Base-by-base conservation (phyloP, 2,797 vertebrate species). In the Trachurus trachurus region DNA sequence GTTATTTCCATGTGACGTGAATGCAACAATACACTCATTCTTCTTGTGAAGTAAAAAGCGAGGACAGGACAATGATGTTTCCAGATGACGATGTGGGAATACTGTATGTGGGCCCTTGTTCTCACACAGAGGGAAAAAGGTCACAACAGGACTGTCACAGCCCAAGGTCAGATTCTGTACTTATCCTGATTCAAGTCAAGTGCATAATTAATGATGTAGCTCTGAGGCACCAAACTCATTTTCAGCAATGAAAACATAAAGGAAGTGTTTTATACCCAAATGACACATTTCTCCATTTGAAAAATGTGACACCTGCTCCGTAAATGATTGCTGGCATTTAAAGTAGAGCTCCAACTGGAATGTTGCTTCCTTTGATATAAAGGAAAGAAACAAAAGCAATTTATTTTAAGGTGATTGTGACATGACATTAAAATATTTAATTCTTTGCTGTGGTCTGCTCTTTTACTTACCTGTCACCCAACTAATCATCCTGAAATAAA, bases 61-160 rank as follows among this genome's bases (percentile, higher is more conserved):
- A n/a, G 22, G 74, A 84, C 81, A 85, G 87, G 87, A 90, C 89
- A 88, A 87, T 89, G 83, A 89, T 80, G 86, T 84, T 88, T 83
- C 76, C 75, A 82, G 53, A 66, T 81, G 72, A 88, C 76, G 42
- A 86, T 74, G 85, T 87, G 83, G 76, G 80, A 87, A 77, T 76
- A 22, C 45, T 84, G 57, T 80, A 76, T 67, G 84, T 50, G 42
- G 69, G 86, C 71, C 77, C 86, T 88, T 90, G 90, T 92, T 93
- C 88, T 88, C 74, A 59, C 66, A 66, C 12, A 73, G 76, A 82
- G 82, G 82, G 80, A 79, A 84, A 85, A 88, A 91, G 90, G 89
- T 90, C 88, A 91, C 31, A 6, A 31, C 74, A 83, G 58, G 77
- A 83, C 75, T 80, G 82, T 83, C 81, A 85, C 69, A 80, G 69